Evolutionary conservation across 2,797 vertebrate genomes (phyloP).

Genomic region (Natrix natrix): DNA sequence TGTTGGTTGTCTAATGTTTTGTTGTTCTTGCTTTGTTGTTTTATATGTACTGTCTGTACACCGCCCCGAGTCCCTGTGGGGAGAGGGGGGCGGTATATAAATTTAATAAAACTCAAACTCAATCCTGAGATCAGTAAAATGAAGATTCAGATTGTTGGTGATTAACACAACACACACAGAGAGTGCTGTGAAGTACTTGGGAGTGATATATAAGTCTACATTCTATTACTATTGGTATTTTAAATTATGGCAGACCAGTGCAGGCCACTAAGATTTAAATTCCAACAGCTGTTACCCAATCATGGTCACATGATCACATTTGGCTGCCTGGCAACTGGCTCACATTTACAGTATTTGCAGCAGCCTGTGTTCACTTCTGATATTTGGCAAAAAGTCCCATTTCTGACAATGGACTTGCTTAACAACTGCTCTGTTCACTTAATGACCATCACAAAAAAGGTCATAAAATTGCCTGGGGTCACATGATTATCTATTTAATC

Average conservation of each 20-base stretch:
- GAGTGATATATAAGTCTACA: not conserved
- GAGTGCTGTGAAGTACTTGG: not conserved
- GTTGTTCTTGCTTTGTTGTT: too few relatives aligned
- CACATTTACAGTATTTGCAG: not conserved
- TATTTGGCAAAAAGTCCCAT: not conserved
- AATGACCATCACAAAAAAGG: not conserved
- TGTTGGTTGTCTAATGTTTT: too few relatives aligned
- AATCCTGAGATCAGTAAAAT: not conserved
- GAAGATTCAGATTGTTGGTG: not conserved
- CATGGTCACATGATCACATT: not conserved
- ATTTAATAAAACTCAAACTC: too few relatives aligned
- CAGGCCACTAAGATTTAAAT: not conserved
- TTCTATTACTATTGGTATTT: not conserved
- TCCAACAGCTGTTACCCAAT: not conserved
- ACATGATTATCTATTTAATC: not conserved
- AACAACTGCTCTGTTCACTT: not conserved
- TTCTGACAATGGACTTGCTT: not conserved
- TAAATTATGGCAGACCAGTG: not conserved
- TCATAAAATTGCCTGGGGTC: not conserved
- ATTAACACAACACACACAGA: not conserved
- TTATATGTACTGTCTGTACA: too few relatives aligned
- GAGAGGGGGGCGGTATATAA: too few relatives aligned
- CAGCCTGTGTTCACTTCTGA: not conserved
- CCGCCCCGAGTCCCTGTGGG: too few relatives aligned
- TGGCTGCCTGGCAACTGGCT: not conserved